Evolutionary conservation across 1,140 invertebrate genomes (phyloP).

Genomic region (Megalopta genalis): DNA sequence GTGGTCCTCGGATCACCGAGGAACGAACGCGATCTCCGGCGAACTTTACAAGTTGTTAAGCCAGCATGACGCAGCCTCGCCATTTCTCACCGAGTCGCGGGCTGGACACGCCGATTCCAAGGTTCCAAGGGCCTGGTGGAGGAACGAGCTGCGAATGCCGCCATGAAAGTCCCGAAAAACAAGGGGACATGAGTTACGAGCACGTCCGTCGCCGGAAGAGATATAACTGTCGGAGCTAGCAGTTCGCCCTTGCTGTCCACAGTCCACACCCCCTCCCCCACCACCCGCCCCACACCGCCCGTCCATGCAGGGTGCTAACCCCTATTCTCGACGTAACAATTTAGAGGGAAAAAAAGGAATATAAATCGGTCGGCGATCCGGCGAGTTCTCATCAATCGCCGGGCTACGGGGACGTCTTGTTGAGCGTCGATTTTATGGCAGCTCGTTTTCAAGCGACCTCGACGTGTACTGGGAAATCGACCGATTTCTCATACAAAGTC

Average conservation of each 20-base stretch:
- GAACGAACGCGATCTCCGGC: neutral
- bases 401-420: neutral
- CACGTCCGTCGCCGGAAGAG: slow-evolving; percentile 27
- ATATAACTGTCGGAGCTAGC: slow-evolving; percentile 39
- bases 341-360: slow-evolving; percentile 1
- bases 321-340: slow-evolving; percentile 22
- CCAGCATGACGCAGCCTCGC: neutral
- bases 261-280: neutral
- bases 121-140: neutral
- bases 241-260: neutral
- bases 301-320: neutral
- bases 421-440: slow-evolving; percentile 4
- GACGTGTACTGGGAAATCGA: neutral
- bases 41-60: slow-evolving; percentile 19
- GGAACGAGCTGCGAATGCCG: slow-evolving; percentile 23
- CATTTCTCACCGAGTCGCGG: slow-evolving; percentile 16
- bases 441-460: neutral
- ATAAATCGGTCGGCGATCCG: slow-evolving; percentile 13
- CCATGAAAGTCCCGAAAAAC: slow-evolving; percentile 37
- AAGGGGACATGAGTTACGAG: slow-evolving; percentile 35
- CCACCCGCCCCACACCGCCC: no score
- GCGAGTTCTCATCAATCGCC: slow-evolving; percentile 1
- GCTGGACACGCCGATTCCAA: neutral
- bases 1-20: neutral
- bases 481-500: no score